These are phyloP conservation scores for Hedychridium roseum DNA, from an alignment of 2,888 invertebrate species.

Conservation along the genomic window DNA sequence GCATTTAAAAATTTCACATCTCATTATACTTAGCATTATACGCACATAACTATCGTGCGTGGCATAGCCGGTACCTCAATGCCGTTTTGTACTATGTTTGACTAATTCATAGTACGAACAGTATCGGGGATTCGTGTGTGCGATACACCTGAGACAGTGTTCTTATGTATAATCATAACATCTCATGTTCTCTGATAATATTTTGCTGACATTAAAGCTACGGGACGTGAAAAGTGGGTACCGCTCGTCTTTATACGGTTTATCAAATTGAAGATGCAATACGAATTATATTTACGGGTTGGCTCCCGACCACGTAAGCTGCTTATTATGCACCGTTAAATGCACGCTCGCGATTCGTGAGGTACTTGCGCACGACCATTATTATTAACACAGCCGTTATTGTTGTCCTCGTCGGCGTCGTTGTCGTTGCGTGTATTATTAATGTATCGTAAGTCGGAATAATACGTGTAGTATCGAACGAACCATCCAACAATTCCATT, in stretches of 20 bases:
- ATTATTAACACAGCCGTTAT: too few relatives aligned
- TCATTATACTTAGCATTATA: too few relatives aligned
- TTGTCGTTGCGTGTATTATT: too few relatives aligned
- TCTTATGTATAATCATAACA: too few relatives aligned
- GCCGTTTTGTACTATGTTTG: conserved; percentile 39
- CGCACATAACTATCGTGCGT: too few relatives aligned
- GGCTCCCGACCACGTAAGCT: too few relatives aligned
- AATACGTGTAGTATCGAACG: too few relatives aligned
- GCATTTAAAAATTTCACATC: too few relatives aligned
- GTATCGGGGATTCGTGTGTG: conserved; percentile 43
- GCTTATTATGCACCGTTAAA: conserved; percentile 3
- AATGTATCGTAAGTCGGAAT: too few relatives aligned
- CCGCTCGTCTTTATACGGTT: conserved; percentile 31
- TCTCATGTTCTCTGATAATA: too few relatives aligned
- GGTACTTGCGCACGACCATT: conserved; percentile 3
- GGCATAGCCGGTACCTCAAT: conserved; percentile 37
- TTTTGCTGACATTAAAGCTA: too few relatives aligned
- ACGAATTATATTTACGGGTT: conserved; percentile 37
- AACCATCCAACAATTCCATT: not conserved
- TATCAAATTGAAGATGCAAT: conserved; percentile 28
- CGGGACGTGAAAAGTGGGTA: conserved; percentile 24
- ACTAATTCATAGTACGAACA: conserved; percentile 45
- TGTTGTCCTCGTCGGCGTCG: too few relatives aligned
- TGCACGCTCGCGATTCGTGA: not conserved
- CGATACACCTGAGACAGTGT: conserved; percentile 19